phyloP scores from a whole-genome alignment of 2,797 vertebrate genomes.

The Aplochiton taeniatus region DNA sequence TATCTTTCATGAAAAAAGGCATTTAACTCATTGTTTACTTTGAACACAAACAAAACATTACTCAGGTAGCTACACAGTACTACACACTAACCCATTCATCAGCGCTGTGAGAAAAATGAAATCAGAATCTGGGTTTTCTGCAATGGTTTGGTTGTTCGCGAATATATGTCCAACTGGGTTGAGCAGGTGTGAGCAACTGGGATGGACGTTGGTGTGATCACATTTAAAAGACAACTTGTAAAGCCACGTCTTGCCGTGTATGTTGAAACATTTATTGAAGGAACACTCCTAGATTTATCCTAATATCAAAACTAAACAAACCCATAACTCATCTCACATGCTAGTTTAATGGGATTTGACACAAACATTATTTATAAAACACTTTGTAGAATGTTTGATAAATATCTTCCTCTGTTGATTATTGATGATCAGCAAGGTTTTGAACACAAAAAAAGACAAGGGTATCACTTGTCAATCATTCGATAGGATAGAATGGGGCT shows the following conservation, averaged over 20 bases:
- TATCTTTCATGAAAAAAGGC: no score
- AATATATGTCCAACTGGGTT: no score
- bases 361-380: slow-evolving; percentile 28
- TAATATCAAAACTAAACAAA: slow-evolving; percentile 24
- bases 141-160: no score
- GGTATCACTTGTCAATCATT: slow-evolving; percentile 17
- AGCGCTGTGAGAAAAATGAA: background rate
- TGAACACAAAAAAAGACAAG: slow-evolving; percentile 22
- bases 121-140: no score
- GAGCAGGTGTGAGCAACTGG: no score
- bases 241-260: slow-evolving; percentile 18
- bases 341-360: slow-evolving; percentile 20
- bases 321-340: slow-evolving; percentile 7
- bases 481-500: slow-evolving; percentile 7
- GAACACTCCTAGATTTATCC: slow-evolving; percentile 2
- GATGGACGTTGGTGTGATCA: background rate
- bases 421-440: slow-evolving; percentile 26
- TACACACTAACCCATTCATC: background rate
- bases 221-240: slow-evolving; percentile 14
- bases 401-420: slow-evolving; percentile 6
- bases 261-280: slow-evolving; percentile 20
- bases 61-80: no score
- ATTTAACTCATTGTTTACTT: no score
- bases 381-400: slow-evolving; percentile 10
- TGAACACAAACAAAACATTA: no score